A percentile compares a stretch with the other conserved stretches of the same genome.
These are phyloP conservation scores for Cheilosia urbana DNA, from an alignment of 2,888 invertebrate genomes.

Conservation along the genomic window DNA sequence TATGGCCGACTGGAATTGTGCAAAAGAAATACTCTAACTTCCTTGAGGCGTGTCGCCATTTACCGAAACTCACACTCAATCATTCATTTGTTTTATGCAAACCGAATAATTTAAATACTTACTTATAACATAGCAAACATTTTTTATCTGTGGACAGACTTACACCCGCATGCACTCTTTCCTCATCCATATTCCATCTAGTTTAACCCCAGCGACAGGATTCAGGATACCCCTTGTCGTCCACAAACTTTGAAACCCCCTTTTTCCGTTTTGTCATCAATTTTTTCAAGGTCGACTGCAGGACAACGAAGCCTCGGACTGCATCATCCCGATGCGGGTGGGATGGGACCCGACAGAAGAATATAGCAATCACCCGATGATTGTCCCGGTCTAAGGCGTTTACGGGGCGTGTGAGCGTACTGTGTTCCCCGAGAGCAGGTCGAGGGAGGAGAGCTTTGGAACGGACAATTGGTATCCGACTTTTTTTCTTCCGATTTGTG, in stretches of 20 bases:
- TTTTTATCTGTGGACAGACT: constrained; percentile 12
- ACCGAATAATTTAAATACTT: constrained; percentile 39
- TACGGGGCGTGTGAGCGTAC: constrained; percentile 39
- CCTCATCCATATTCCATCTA: constrained; percentile 28
- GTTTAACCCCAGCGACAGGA: constrained; percentile 51
- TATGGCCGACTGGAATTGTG: too few species aligned
- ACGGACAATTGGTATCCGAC: constrained; percentile 47
- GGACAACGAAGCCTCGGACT: constrained; percentile 39
- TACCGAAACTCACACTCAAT: not conserved
- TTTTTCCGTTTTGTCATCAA: constrained; percentile 3
- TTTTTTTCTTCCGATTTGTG: constrained; percentile 18
- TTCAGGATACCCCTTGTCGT: constrained; percentile 19
- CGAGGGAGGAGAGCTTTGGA: constrained; percentile 7
- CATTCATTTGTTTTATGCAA: constrained; percentile 14
- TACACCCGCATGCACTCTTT: not conserved
- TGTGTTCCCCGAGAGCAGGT: constrained; percentile 8
- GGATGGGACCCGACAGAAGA: constrained; percentile 40
- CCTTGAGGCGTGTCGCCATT: not conserved
- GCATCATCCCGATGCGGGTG: constrained; percentile 51
- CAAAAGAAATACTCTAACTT: too few species aligned
- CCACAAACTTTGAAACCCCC: constrained; percentile 45
- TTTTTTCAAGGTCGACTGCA: constrained; percentile 26
- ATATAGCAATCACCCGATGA: constrained; percentile 65
- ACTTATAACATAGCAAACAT: not conserved
- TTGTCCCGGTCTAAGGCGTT: constrained; percentile 61